Evolutionary conservation across 2,113 vertebrate genomes (phyloP).

Genomic region (Sinocyclocheilus anshuiensis): DNA sequence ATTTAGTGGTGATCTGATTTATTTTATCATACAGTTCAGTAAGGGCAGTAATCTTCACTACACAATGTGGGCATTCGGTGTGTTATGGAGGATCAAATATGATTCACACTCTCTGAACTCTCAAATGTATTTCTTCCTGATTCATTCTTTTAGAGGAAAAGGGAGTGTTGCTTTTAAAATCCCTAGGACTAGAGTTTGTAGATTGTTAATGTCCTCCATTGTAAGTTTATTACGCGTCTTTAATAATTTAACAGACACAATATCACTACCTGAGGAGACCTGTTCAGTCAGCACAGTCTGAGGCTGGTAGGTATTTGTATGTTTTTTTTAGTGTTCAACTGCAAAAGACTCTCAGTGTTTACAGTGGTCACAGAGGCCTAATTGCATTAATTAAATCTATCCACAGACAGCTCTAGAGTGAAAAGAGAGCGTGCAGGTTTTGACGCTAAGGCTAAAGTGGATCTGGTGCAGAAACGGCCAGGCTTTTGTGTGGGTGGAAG

Average conservation of each 20-base stretch:
- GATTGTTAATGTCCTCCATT: neutral
- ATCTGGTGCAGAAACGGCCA: slow-evolving; percentile 39
- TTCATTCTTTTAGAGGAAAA: neutral
- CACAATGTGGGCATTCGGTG: neutral
- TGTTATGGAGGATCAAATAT: neutral
- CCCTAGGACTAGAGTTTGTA: neutral
- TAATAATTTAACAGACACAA: neutral
- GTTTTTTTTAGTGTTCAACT: neutral
- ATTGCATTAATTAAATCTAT: slow-evolving; percentile 33
- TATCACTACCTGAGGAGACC: neutral
- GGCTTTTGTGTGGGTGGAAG: slow-evolving; percentile 51
- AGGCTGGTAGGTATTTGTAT: neutral
- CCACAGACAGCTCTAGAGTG: slow-evolving; percentile 20
- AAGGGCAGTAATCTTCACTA: neutral
- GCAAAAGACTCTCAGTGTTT: slow-evolving; percentile 1
- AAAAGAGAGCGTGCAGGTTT: slow-evolving; percentile 32
- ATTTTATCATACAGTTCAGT: neutral
- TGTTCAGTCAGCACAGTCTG: slow-evolving; percentile 4
- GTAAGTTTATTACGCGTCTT: neutral
- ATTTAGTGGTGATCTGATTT: neutral
- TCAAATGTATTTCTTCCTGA: neutral
- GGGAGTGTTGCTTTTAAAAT: neutral
- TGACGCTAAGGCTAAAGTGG: slow-evolving; percentile 37
- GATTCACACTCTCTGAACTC: slow-evolving; percentile 2
- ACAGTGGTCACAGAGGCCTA: slow-evolving; percentile 18